A percentile compares a stretch with the other conserved stretches of the same genome.
Evolutionary conservation across 2,888 invertebrate genomes (phyloP).

Genomic region (Lysandra coridon): DNA sequence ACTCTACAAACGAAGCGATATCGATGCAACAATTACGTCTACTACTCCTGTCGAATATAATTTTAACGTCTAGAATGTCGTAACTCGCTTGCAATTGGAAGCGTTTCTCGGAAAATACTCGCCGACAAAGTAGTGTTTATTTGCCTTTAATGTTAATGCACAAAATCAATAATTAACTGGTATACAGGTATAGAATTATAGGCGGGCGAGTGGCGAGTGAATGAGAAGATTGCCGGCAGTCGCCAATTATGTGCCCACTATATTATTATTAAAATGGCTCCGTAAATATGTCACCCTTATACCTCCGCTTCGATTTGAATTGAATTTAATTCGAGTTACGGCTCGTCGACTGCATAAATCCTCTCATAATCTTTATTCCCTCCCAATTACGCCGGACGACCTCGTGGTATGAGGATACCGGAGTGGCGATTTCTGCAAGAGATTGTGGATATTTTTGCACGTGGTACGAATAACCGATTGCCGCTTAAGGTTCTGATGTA

Average conservation of each 20-base stretch:
- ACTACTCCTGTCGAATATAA: constrained; percentile 24
- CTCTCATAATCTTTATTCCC: constrained; percentile 67
- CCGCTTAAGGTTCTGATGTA: constrained; percentile 50
- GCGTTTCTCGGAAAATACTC: not conserved
- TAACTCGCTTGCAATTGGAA: constrained; percentile 17
- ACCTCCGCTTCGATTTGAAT: constrained; percentile 59
- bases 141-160: constrained; percentile 29
- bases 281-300: constrained; percentile 61
- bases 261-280: constrained; percentile 49
- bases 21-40: not conserved
- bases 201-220: constrained; percentile 22
- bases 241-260: constrained; percentile 43
- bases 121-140: constrained; percentile 30
- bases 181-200: constrained; percentile 32
- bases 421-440: constrained; percentile 51
- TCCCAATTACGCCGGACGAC: constrained; percentile 73
- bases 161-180: constrained; percentile 29
- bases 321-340: constrained; percentile 62
- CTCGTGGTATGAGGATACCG: constrained; percentile 49
- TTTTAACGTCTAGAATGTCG: constrained; percentile 20
- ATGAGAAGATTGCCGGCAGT: constrained; percentile 41
- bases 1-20: not conserved
- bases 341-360: constrained; percentile 72
- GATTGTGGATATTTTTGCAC: constrained; percentile 67
- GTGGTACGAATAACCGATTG: constrained; percentile 66